Evolutionary conservation across 2,797 vertebrate species (phyloP).

Genomic region (Sandelia bainsii): DNA sequence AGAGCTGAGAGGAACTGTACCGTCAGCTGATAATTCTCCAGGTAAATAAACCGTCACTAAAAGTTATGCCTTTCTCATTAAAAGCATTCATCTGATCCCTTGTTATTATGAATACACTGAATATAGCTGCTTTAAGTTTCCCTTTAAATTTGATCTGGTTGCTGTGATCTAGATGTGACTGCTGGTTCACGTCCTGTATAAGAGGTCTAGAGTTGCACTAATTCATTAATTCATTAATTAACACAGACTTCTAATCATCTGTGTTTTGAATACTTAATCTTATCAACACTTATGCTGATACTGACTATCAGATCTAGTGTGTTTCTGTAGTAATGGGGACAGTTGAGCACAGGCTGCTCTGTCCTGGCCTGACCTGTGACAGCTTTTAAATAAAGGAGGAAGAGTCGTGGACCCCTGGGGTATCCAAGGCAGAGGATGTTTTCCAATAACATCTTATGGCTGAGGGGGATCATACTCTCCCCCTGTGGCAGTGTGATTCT

Average conservation of each 20-base stretch:
- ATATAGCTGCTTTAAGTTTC: neutral
- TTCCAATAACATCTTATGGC: slow-evolving; percentile 78
- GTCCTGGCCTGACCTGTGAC: slow-evolving; percentile 57
- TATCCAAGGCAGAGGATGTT: slow-evolving; percentile 70
- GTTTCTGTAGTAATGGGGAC: slow-evolving; percentile 28
- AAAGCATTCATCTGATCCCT: neutral
- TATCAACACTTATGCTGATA: slow-evolving; percentile 40
- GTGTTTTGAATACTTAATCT: slow-evolving; percentile 46
- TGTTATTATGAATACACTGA: neutral
- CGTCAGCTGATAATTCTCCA: neutral
- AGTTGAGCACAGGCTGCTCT: slow-evolving; percentile 33
- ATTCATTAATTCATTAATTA: slow-evolving; percentile 33
- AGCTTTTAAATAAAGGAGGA: slow-evolving; percentile 68
- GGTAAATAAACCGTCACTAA: neutral
- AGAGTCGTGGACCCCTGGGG: slow-evolving; percentile 59
- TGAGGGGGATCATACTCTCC: slow-evolving; percentile 65
- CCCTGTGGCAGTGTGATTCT: slow-evolving; percentile 71
- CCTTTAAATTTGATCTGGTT: neutral
- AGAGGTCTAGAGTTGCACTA: slow-evolving; percentile 23
- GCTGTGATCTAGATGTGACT: slow-evolving; percentile 4
- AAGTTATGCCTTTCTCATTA: neutral
- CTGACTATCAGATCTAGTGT: slow-evolving; percentile 33
- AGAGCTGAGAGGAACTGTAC: neutral
- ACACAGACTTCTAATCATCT: slow-evolving; percentile 22
- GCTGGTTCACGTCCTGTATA: neutral